phyloP scores from a whole-genome alignment of 64 coral and sea anemone genomes.

The Trachythela sp. region DNA sequence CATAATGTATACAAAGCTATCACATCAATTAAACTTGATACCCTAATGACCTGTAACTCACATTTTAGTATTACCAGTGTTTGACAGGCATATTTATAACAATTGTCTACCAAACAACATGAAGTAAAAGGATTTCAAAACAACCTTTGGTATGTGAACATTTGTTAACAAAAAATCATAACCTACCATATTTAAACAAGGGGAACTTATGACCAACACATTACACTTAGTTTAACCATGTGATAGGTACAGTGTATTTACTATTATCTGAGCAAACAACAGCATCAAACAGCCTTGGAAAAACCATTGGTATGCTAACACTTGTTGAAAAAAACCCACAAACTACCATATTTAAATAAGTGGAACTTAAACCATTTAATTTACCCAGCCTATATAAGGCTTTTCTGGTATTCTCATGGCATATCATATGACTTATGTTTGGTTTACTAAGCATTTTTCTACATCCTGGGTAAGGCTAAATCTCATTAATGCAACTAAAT shows the following conservation, averaged over 20 bases:
- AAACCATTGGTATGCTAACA: background rate
- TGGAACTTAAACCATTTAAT: background rate
- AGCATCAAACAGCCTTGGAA: background rate
- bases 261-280: too few relatives aligned
- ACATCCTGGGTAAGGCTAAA: background rate
- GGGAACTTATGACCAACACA: too few relatives aligned
- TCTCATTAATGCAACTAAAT: background rate
- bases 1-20: background rate
- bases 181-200: too few relatives aligned
- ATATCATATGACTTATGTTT: background rate
- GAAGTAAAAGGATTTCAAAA: too few relatives aligned
- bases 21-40: background rate
- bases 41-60: background rate
- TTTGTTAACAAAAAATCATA: too few relatives aligned
- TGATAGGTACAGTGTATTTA: too few relatives aligned
- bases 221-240: too few relatives aligned
- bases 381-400: background rate
- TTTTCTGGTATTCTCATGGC: background rate
- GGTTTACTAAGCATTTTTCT: background rate
- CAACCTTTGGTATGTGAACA: background rate
- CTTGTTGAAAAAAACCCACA: background rate
- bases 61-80: background rate
- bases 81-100: background rate
- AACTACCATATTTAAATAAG: background rate
- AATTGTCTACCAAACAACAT: background rate